phyloP scores from a whole-genome alignment of 2,888 invertebrate species.

The Drosophila dives region DNA sequence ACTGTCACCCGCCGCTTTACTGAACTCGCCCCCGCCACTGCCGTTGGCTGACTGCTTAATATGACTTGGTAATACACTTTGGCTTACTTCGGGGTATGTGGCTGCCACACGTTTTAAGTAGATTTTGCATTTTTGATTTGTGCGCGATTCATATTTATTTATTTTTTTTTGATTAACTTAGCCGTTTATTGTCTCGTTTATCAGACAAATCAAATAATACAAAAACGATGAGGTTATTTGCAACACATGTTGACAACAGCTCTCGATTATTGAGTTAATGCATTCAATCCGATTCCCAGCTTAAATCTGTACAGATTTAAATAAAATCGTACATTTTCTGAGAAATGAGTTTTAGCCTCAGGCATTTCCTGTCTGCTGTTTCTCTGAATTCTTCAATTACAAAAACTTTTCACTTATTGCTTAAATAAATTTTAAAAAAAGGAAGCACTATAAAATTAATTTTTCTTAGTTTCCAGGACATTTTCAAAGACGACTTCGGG shows the following conservation, averaged over 20 bases:
- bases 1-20: not conserved
- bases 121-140: constrained; percentile 39
- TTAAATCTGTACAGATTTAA: not conserved
- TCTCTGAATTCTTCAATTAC: not conserved
- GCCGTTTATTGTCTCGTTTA: constrained; percentile 43
- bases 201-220: not conserved
- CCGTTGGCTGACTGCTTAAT: not conserved
- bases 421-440: not conserved
- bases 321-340: not conserved
- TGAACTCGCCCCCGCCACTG: not conserved
- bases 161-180: constrained; percentile 59
- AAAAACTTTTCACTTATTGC: not conserved
- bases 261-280: not conserved
- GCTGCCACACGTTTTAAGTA: constrained; percentile 1
- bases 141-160: constrained; percentile 46
- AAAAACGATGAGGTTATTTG: constrained; percentile 27
- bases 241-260: not conserved
- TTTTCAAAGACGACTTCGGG: not conserved
- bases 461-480: not conserved
- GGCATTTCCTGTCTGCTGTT: not conserved
- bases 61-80: not conserved
- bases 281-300: not conserved
- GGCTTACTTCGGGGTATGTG: not conserved
- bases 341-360: too few species aligned
- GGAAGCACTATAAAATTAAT: not conserved